Percentiles rank a stretch among this genome's conserved stretches.
These are phyloP conservation scores for Schizaphis graminum DNA, from an alignment of 2,888 invertebrate genomes.

Conservation along the genomic window DNA sequence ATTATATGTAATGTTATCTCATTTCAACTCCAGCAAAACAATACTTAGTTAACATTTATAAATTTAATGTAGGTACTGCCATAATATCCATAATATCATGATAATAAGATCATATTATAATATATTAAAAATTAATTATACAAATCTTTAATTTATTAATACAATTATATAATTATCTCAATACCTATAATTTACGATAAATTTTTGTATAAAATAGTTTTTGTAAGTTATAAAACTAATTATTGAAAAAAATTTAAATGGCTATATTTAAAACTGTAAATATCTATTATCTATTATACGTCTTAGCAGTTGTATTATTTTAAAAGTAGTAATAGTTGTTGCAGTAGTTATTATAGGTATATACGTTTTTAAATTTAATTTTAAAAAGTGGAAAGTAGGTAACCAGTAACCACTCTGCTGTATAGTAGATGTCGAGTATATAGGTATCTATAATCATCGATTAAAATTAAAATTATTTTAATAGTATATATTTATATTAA, in stretches of 20 bases:
- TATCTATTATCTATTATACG: not conserved
- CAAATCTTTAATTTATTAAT: no score
- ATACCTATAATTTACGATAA: not conserved
- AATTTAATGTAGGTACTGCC: not conserved
- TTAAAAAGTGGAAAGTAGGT: not conserved
- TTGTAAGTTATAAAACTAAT: not conserved
- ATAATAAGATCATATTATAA: not conserved
- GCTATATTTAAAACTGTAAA: not conserved
- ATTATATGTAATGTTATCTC: conserved; percentile 2
- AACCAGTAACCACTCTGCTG: not conserved
- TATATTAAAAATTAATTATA: conserved; percentile 12
- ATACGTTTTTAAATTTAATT: not conserved
- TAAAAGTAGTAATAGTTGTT: not conserved
- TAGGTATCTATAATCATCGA: not conserved
- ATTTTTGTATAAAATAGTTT: not conserved
- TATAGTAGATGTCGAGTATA: not conserved
- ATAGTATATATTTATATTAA: not conserved
- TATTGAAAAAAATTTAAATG: not conserved
- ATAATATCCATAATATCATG: not conserved
- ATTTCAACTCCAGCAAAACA: not conserved
- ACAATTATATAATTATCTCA: not conserved
- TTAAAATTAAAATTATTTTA: not conserved
- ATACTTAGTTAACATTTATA: conserved; percentile 2
- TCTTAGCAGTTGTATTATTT: not conserved
- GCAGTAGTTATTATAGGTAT: not conserved